These are phyloP conservation scores for Blastomussa wellsi DNA, from an alignment of 92 coral and sea anemone genomes.

Conservation along the genomic window DNA sequence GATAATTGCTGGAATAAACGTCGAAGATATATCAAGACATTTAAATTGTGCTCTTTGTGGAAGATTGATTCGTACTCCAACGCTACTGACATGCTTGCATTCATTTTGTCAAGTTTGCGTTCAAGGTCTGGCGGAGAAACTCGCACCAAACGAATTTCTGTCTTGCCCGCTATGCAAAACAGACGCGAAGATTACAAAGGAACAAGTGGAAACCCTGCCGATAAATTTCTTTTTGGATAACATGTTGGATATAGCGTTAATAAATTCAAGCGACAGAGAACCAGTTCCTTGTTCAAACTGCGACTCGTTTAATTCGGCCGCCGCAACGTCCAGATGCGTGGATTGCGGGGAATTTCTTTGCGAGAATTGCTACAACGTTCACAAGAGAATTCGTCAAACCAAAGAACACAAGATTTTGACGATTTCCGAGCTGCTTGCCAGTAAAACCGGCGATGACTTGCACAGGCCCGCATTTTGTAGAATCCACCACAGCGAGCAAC, in stretches of 20 bases:
- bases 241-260: constrained; percentile 83
- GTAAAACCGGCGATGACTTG: constrained; percentile 80
- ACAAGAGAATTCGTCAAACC: constrained; percentile 87
- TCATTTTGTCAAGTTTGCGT: constrained; percentile 88
- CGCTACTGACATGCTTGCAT: constrained; percentile 89
- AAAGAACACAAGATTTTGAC: constrained; percentile 90
- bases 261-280: constrained; percentile 68
- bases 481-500: constrained; percentile 77
- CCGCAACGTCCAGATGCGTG: constrained; percentile 82
- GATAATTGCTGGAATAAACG: constrained; percentile 76
- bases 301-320: constrained; percentile 55
- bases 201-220: constrained; percentile 65
- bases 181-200: constrained; percentile 64
- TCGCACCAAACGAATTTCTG: constrained; percentile 50
- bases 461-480: constrained; percentile 86
- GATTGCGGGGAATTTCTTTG: constrained; percentile 98
- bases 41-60: constrained; percentile 75
- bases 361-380: constrained; percentile 81
- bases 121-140: constrained; percentile 57
- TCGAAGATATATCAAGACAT: constrained; percentile 77
- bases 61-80: constrained; percentile 83
- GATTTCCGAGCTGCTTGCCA: constrained; percentile 75
- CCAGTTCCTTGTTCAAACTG: constrained; percentile 94
- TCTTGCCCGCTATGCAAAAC: constrained; percentile 85
- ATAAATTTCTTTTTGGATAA: constrained; percentile 81